Base-by-base conservation (phyloP, 2,797 vertebrate genomes). In the Syngnathus rostellatus region DNA sequence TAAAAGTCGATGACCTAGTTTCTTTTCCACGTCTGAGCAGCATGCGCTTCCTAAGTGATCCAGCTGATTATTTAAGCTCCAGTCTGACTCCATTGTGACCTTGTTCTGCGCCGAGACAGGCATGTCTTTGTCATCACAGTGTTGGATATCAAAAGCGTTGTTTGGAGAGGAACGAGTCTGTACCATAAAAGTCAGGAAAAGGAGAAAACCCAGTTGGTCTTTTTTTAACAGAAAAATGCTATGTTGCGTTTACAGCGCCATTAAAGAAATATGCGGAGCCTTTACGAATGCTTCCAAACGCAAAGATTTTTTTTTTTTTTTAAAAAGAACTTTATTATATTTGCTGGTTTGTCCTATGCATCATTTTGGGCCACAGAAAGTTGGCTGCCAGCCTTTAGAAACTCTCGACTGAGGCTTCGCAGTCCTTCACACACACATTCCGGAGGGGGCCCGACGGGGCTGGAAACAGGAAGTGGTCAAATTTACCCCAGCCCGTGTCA, bases 391-490 rank as follows among this genome's bases (percentile, higher is more conserved):
- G 72, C 79, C 80, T 86, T 89, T 84, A 82, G 87, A 85, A 89
- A 87, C 77, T 70, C 75, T 79, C 73, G 72, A 81, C 76, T 81
- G 77, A 79, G 75, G 75, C 78, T 79, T 62, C 77, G 70, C 81
- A 83, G 74, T 77, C 79, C 73, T 66, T 61, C 79, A 77, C 77
- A 23, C 40, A 41, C 38, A 21, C 37, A 89, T 90, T 90, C 88
- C 89, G 79, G 76, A 88, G 77, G 86, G 74, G 82, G 85, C 87
- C 81, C 81, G n/a, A 46, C 74, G 80, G 83, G 84, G 82, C 81
- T 86, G 79, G 78, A 89, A 85, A 81, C 78, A 86, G 89, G 90
- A 93, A 92, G 82, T 84, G 79, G 83, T 85, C 83, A 69, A 80
- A 78, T 88, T 89, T 87, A 89, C 88, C 81, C 83, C 69, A 82